Evolutionary conservation across 2,888 invertebrate genomes (phyloP), one percentile per base, ranked within the genome.

Genomic region (Amphipyra berbera): DNA sequence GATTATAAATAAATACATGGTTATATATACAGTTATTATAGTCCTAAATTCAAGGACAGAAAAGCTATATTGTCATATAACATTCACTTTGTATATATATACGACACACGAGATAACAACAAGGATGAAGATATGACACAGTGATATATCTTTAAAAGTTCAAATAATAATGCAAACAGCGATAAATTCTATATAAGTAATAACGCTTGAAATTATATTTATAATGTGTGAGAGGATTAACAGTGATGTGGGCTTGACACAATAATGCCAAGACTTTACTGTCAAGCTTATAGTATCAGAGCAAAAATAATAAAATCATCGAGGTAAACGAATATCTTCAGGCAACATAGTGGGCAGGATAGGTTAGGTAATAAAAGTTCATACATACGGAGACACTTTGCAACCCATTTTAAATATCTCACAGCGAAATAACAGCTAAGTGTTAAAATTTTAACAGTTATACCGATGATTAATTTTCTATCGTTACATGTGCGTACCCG

Each of bases 51-150:
- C 60, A 75, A 76, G 78, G 84, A 82, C 80, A 88, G 84, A 88
- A 71, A 84, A 92, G 90, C 90, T 90, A 93, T 93, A 94, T 94
- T 93, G 93, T 94, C 94, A 87, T 88, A 88, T 90, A 92, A 92
- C 89, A 92, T 90, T 89, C 77, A 88, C 82, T 87, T 86, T 85
- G 82, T 88, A 80, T 81, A 86, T 85, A 89, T 85, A 89, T 86
- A 90, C 85, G 86, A 88, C 88, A 90, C 90, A 91, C 89, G 88
- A 88, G 81, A 86, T 90, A 91, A 93, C 88, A 89, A 88, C 91
- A 88, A 91, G 88, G 83, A 90, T 91, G 92, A 89, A 88, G 91
- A 92, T 93, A 93, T 94, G 93, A 91, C 81, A 87, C 82, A 89
- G 86, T 92, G 88, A 90, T 89, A 91, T 89, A 88, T 82, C 77